Evolutionary conservation across 2,113 vertebrate species (phyloP).

Genomic region (Phylloscopus trochilus): DNA sequence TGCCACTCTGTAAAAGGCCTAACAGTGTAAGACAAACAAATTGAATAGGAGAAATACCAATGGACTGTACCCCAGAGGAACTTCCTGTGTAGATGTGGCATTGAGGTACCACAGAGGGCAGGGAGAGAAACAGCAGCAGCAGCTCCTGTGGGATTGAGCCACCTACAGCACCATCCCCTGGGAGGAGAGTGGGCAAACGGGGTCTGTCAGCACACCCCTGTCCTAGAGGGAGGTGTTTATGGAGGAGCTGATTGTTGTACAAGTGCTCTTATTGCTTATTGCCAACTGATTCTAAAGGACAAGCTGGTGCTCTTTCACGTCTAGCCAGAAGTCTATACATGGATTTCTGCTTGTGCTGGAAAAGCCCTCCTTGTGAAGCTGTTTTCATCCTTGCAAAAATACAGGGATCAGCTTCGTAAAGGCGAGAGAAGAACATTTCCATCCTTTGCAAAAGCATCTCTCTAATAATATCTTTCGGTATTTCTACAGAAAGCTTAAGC

Average conservation of each 20-base stretch:
- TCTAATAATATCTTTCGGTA: background rate
- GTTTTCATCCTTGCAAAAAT: background rate
- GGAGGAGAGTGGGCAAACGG: fast-evolving
- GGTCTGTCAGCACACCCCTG: fast-evolving
- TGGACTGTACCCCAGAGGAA: background rate
- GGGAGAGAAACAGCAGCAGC: fast-evolving
- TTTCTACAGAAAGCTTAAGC: background rate
- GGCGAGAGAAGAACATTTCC: background rate
- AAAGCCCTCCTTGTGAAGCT: background rate
- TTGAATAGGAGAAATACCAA: background rate
- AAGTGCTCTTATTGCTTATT: background rate
- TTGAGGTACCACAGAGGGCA: background rate
- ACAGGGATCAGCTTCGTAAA: background rate
- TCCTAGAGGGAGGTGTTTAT: fast-evolving
- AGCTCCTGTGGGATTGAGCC: background rate
- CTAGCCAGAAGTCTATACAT: slow-evolving; percentile 3
- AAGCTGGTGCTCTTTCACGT: background rate
- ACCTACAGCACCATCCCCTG: background rate
- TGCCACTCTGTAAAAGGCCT: background rate
- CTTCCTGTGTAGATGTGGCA: fast-evolving
- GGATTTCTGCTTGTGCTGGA: background rate
- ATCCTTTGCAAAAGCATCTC: background rate
- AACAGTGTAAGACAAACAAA: background rate
- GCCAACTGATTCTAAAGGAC: background rate
- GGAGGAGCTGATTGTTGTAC: background rate